Evolutionary conservation across 2,888 invertebrate genomes (phyloP).

Genomic region (Harpalus rufipes): DNA sequence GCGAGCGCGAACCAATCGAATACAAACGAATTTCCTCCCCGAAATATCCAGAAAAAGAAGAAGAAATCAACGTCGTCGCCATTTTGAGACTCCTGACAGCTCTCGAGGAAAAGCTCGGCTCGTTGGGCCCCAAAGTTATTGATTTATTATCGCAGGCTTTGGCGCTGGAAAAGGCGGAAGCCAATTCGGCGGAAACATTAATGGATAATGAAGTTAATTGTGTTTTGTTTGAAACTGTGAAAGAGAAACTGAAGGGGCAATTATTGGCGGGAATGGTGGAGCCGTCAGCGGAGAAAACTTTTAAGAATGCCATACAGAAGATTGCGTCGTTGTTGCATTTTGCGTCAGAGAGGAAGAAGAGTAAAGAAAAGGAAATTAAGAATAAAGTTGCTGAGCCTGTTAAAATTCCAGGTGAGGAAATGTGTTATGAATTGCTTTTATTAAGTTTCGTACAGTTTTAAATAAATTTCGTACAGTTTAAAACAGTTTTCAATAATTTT

Average conservation of each 20-base stretch:
- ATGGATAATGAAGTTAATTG: slow-evolving; percentile 85
- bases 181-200: slow-evolving; percentile 87
- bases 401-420: slow-evolving; percentile 81
- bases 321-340: slow-evolving; percentile 87
- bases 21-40: slow-evolving; percentile 69
- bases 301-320: slow-evolving; percentile 87
- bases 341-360: slow-evolving; percentile 79
- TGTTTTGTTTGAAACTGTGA: slow-evolving; percentile 90
- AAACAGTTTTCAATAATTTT: too few species aligned
- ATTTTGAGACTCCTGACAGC: slow-evolving; percentile 88
- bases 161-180: slow-evolving; percentile 86
- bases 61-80: slow-evolving; percentile 81
- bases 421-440: slow-evolving; percentile 71
- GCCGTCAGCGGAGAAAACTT: slow-evolving; percentile 83
- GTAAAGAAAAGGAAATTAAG: slow-evolving; percentile 73
- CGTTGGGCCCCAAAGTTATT: slow-evolving; percentile 88
- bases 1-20: slow-evolving; percentile 67
- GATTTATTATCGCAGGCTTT: slow-evolving; percentile 88
- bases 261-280: slow-evolving; percentile 82
- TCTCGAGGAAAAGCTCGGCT: slow-evolving; percentile 90
- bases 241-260: slow-evolving; percentile 91
- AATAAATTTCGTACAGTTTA: too few species aligned
- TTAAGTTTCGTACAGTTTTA: too few species aligned
- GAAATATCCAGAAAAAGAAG: slow-evolving; percentile 78
- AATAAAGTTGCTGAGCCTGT: slow-evolving; percentile 76